Percentiles rank a stretch among this genome's conserved stretches.
Evolutionary conservation across 1,140 invertebrate species (phyloP).

Genomic region (Magallana ariakensis): DNA sequence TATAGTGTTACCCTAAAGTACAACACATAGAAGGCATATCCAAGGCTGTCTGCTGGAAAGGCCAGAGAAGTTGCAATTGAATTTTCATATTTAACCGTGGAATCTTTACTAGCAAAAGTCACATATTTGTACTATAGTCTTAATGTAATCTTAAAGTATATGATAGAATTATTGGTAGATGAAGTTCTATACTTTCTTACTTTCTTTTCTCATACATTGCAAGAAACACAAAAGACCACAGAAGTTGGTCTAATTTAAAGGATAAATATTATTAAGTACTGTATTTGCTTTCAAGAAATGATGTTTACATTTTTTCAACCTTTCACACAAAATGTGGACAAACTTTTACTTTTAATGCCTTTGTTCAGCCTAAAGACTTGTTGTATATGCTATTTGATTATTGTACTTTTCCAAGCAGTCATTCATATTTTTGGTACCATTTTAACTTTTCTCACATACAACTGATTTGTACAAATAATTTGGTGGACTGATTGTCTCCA

Average conservation of each 20-base stretch:
- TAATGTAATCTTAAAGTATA: too few relatives aligned
- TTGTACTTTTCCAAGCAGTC: not conserved
- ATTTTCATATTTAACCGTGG: too few relatives aligned
- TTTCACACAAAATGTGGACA: constrained; percentile 7
- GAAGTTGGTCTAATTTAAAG: constrained; percentile 11
- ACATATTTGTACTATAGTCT: too few relatives aligned
- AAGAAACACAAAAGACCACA: not conserved
- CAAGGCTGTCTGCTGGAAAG: too few relatives aligned
- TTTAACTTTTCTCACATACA: not conserved
- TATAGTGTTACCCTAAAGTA: too few relatives aligned
- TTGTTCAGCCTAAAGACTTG: not conserved
- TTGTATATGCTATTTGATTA: not conserved
- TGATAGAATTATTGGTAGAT: not conserved
- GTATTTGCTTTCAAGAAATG: not conserved
- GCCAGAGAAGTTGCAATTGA: too few relatives aligned
- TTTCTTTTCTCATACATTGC: not conserved
- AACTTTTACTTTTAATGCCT: not conserved
- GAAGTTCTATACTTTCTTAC: not conserved
- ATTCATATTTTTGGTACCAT: not conserved
- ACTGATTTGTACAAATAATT: not conserved
- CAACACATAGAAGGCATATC: too few relatives aligned
- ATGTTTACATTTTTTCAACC: not conserved
- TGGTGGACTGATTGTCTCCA: not conserved
- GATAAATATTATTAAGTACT: not conserved
- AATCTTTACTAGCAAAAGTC: too few relatives aligned